Evolutionary conservation across 2,888 invertebrate species (phyloP).

Genomic region (Lasiommata megera): DNA sequence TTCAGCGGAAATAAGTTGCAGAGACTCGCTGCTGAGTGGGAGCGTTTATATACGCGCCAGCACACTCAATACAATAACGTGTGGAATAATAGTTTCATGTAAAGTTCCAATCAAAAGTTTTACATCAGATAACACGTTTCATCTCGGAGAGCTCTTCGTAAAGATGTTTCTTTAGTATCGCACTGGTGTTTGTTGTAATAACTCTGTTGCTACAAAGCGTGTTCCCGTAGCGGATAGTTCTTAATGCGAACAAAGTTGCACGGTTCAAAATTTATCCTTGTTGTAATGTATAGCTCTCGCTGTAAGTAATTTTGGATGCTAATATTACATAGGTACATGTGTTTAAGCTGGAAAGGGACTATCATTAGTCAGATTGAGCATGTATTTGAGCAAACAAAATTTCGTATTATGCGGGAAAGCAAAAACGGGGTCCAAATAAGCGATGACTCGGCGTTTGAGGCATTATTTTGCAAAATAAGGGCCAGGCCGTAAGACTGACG

Average conservation of each 20-base stretch:
- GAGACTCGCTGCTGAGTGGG: background rate
- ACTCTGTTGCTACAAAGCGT: too few species aligned
- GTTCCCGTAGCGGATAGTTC: too few species aligned
- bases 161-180: background rate
- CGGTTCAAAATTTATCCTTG: too few species aligned
- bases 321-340: too few species aligned
- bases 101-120: background rate
- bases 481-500: background rate
- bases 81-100: background rate
- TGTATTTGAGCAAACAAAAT: conserved; percentile 3
- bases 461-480: conserved; percentile 3
- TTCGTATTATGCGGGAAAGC: background rate
- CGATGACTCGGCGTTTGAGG: conserved; percentile 8
- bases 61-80: background rate
- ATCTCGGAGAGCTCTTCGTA: background rate
- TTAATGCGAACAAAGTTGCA: too few species aligned
- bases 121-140: background rate
- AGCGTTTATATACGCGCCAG: background rate
- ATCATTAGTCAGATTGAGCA: background rate
- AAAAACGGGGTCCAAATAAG: conserved; percentile 14
- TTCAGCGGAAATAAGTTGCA: background rate
- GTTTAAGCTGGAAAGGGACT: background rate
- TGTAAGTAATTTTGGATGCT: too few species aligned
- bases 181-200: background rate
- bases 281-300: too few species aligned